phyloP scores from a whole-genome alignment of 1,140 invertebrate genomes.

The Aricia agestis region DNA sequence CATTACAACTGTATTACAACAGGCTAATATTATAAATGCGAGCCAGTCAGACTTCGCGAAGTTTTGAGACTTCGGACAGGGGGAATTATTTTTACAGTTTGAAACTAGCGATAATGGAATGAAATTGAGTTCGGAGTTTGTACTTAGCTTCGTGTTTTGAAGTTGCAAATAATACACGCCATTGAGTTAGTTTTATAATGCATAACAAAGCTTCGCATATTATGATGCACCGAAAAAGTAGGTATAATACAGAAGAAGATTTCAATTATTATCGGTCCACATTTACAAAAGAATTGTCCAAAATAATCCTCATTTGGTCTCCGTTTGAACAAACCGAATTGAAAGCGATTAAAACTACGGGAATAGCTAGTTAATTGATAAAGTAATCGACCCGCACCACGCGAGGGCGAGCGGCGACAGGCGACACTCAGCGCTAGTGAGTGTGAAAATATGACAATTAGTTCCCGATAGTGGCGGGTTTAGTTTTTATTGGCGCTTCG shows the following conservation, averaged over 20 bases:
- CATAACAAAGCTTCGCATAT: no score
- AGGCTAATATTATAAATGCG: slow-evolving; percentile 1
- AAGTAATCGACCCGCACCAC: not conserved
- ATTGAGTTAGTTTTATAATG: not conserved
- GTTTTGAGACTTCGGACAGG: not conserved
- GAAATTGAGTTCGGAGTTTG: not conserved
- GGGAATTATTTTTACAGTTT: not conserved
- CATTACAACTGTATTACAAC: slow-evolving; percentile 3
- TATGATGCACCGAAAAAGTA: no score
- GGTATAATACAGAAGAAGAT: no score
- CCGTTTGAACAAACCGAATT: not conserved
- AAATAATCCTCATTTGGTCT: no score
- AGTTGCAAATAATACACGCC: not conserved
- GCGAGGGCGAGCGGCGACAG: not conserved
- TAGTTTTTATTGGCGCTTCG: slow-evolving; percentile 11
- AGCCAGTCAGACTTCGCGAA: not conserved
- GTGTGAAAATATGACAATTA: not conserved
- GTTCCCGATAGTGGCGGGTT: slow-evolving; percentile 1
- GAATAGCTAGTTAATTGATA: not conserved
- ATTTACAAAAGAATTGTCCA: no score
- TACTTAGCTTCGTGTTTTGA: not conserved
- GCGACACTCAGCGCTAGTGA: not conserved
- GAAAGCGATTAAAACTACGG: not conserved
- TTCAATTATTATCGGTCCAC: no score
- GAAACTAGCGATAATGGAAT: not conserved